These are phyloP conservation scores for Porites divaricata DNA, from an alignment of 92 coral and sea anemone species.

Conservation along the genomic window DNA sequence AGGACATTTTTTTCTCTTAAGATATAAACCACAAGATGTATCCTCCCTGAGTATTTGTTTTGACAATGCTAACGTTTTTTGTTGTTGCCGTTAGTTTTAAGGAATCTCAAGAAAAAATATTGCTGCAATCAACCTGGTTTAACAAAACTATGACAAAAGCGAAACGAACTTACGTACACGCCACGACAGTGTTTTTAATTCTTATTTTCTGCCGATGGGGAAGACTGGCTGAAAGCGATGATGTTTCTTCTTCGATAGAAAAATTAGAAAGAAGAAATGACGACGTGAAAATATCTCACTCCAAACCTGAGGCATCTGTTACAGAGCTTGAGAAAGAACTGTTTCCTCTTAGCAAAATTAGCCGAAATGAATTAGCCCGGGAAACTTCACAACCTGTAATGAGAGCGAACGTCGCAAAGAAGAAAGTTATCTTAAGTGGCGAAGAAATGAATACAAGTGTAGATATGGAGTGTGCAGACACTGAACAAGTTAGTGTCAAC, in stretches of 20 bases:
- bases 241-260: background rate
- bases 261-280: background rate
- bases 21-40: background rate
- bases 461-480: background rate
- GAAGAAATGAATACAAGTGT: conserved; percentile 30
- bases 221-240: conserved; percentile 4
- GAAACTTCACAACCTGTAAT: background rate
- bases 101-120: background rate
- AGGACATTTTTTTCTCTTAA: too few relatives aligned
- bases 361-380: background rate
- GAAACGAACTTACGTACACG: background rate
- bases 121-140: background rate
- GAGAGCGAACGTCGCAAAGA: background rate
- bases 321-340: conserved; percentile 1
- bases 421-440: conserved; percentile 4
- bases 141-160: background rate
- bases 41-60: background rate
- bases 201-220: background rate
- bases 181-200: background rate
- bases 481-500: background rate
- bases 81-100: background rate
- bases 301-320: background rate
- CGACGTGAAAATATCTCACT: background rate
- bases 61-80: background rate
- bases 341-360: background rate